Evolutionary conservation across 2,113 vertebrate species (phyloP).

Genomic region (Pimephales promelas): DNA sequence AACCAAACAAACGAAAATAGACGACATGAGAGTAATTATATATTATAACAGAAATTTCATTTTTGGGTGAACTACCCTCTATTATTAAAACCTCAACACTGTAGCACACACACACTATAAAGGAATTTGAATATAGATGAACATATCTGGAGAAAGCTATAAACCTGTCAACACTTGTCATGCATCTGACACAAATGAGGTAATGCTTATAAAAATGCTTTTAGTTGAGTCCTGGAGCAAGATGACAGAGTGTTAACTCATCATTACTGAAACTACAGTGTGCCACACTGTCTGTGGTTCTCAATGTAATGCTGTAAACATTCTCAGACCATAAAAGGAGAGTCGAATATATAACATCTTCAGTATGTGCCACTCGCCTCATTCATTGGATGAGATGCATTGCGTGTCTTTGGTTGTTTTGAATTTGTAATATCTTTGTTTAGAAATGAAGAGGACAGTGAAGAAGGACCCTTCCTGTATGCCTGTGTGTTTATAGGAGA

Average conservation of each 20-base stretch:
- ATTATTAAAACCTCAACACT: too few species aligned
- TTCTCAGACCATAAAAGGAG: constrained; percentile 20
- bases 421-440: constrained; percentile 11
- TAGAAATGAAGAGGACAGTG: background rate
- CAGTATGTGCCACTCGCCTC: background rate
- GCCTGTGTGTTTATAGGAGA: background rate
- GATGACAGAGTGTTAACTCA: constrained; percentile 1
- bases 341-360: background rate
- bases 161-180: constrained; percentile 37
- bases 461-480: background rate
- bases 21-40: background rate
- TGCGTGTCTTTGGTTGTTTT: constrained; percentile 1
- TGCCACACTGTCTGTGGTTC: background rate
- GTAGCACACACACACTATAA: background rate
- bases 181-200: constrained; percentile 27
- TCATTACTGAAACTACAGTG: background rate
- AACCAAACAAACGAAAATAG: background rate
- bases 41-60: too few species aligned
- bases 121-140: background rate
- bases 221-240: background rate
- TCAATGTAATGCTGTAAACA: background rate
- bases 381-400: background rate
- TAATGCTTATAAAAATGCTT: constrained; percentile 26
- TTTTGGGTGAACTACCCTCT: too few species aligned
- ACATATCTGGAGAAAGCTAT: background rate